Base-by-base conservation (phyloP, 2,888 invertebrate genomes). In the Epinotia demarniana region DNA sequence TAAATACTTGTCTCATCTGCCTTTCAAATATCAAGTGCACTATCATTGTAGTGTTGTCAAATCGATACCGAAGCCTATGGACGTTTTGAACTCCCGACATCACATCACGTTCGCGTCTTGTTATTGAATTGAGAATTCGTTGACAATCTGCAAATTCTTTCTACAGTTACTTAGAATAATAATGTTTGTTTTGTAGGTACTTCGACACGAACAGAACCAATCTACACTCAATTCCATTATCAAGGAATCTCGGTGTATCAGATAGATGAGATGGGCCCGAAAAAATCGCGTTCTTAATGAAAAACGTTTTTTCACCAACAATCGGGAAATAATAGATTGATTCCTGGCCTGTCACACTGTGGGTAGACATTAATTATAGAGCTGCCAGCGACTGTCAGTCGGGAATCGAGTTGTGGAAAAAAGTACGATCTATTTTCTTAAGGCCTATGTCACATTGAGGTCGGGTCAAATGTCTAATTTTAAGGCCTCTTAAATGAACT, bases 291-390 rank as follows among this genome's bases (percentile, higher is more conserved):
- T 39, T 67, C 55, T 57, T 57, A 67, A 67, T 67, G 57, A 57
- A 57, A 39, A 67, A 66, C 53, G 39, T n/a, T 67, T 67, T 67
- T 67, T 27, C 64, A 9, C 39, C 39, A 53, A 53, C 39, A 27
- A 33, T 55, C 13, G 67, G 55, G 55, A 39, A 53, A 55, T 55
- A 55, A 55, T 67, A 66, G 53, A 66, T 66, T 66, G 67, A 39
- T 55, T 55, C 53, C 33, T 19, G 55, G 19, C 55, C 33, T 60
- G 61, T 61, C 33, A 61, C n/a, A 33, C 33, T n/a, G 33, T 13
- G 58, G 13, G 33, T 6, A 23, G 23, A 16, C 27, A 33, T 61
- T 33, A 27, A 33, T 61, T 61, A 61, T 33, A n/a, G 13, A n/a
- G 33, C 23, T 61, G 61, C 8, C 61, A 33, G 33, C n/a, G 6